Evolutionary conservation across 2,888 invertebrate species (phyloP), one percentile per base, ranked within the genome.

Genomic region (Volucella bombylans): DNA sequence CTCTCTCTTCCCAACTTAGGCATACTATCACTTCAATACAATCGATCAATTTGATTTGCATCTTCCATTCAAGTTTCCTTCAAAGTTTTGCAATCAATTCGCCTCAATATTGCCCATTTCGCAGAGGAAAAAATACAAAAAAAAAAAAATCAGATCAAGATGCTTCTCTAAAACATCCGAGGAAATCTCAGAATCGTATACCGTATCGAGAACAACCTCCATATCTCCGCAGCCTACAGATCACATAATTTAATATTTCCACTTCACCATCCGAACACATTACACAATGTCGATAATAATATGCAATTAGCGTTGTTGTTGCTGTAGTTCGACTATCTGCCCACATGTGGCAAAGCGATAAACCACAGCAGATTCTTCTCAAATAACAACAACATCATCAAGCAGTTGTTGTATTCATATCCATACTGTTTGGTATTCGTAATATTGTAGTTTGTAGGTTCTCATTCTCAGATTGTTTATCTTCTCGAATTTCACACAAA

Each of bases 271-370:
- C 52, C 55, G 47, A 71, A 77, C 59, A 49, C 18, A 54, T 82
- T 67, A 55, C 77, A 78, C 82, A 82, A 82, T 71, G 67, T 31
- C 45, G 82, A 67, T 82, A 82, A 82, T 82, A 78, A 77, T 68
- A 82, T 82, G 67, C 82, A 82, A 82, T 82, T 82, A 82, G 78
- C 52, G 72, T 31, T 31, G 31, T 31, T 31, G 31, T 31, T 31
- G 31, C 6, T 31, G 31, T 31, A 31, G 31, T 31, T 31, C 55
- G 14, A 57, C 74, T 68, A 59, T 78, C 78, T 57, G 47, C 78
- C 69, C 68, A 81, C 80, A 64, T 50, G 64, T 50, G 31, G 23
- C 76, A 81, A 76, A 69, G 50, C 52, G 76, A 76, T 76, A 69
- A 50, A 79, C 78, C 71, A 79, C 67, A 74, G 61, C 71, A 65